A percentile compares a stretch with the other conserved stretches of the same genome.
These are phyloP conservation scores for Monochamus saltuarius DNA, from an alignment of 1,140 invertebrate genomes.

Conservation along the genomic window DNA sequence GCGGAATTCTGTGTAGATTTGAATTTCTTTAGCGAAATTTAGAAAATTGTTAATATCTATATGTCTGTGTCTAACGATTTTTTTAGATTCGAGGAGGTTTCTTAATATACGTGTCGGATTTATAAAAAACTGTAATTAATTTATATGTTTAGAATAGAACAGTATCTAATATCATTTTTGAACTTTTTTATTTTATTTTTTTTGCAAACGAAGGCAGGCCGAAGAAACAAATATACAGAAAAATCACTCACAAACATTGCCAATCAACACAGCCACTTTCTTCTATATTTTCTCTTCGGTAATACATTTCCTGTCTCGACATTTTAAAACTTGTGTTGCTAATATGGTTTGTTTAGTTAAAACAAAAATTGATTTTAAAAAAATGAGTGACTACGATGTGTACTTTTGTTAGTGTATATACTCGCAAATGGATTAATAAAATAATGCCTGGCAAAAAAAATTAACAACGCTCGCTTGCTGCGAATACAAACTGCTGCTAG, in stretches of 20 bases:
- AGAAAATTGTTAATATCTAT: slow-evolving; percentile 42
- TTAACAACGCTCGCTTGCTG: too few species aligned
- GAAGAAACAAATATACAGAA: too few species aligned
- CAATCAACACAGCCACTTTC: slow-evolving; percentile 5
- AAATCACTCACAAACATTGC: neutral
- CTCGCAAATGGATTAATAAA: slow-evolving; percentile 14
- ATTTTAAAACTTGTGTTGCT: neutral
- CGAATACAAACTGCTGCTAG: too few species aligned
- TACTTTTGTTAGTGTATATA: slow-evolving; percentile 33
- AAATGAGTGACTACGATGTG: slow-evolving; percentile 1
- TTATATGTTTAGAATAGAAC: slow-evolving; percentile 40
- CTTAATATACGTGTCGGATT: slow-evolving; percentile 36
- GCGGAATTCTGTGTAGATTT: slow-evolving; percentile 34
- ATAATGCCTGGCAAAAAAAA: too few species aligned
- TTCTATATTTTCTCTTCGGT: slow-evolving; percentile 21
- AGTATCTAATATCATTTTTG: slow-evolving; percentile 38
- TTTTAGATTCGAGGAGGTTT: slow-evolving; percentile 34
- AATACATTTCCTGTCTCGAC: slow-evolving; percentile 9
- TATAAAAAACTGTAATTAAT: slow-evolving; percentile 40
- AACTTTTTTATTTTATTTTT: neutral
- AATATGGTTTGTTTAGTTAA: too few species aligned
- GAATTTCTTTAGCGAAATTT: slow-evolving; percentile 26
- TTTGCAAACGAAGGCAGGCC: too few species aligned
- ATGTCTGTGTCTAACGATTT: slow-evolving; percentile 50
- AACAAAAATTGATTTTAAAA: too few species aligned